Base-by-base conservation (phyloP, 2,797 vertebrate genomes). In the Enoplosus armatus region DNA sequence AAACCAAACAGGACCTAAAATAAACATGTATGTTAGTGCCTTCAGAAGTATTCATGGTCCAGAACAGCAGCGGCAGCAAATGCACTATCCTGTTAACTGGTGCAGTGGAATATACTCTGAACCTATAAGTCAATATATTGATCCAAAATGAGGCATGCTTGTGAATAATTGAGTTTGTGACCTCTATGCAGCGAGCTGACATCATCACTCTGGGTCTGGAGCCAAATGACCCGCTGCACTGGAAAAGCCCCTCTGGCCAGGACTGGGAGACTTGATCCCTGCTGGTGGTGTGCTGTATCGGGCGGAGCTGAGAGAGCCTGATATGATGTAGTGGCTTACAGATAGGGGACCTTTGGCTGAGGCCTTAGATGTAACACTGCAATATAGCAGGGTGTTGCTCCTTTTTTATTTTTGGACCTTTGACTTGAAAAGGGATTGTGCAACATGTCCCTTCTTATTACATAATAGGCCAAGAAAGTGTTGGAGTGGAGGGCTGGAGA, bases 121-220 rank as follows among this genome's bases (percentile, higher is more conserved):
- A 79, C 27, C 26, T 35, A 24, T 65, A 1, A 9, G 33, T 90
- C 75, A n/a, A 83, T 85, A 45, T 72, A 90, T 87, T 58, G 85
- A 90, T 79, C 45, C 18, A 33, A 64, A 81, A 62, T 20, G 41
- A 85, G 65, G 43, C 73, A 59, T 62, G 61, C 73, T 48, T n/a
- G 61, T 84, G 79, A 87, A 85, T 88, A 79, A 89, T 84, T 80
- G 62, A 81, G 69, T 74, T 37, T 74, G 74, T 85, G 77, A 85
- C 85, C 85, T 86, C 51, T 75, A 39, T 55, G 72, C 43, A 31
- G 70, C 37, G 56, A 73, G 72, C 72, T 87, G 85, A 86, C 81
- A 77, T 86, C 81, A 84, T 74, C 79, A 55, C 62, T 82, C 41
- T 37, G 63, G 55, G 50, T 72, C 60, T 61, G 35, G 45, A 84